Conservation (phyloP, 2,888 invertebrate genomes). For the Unio delphinus region DNA sequence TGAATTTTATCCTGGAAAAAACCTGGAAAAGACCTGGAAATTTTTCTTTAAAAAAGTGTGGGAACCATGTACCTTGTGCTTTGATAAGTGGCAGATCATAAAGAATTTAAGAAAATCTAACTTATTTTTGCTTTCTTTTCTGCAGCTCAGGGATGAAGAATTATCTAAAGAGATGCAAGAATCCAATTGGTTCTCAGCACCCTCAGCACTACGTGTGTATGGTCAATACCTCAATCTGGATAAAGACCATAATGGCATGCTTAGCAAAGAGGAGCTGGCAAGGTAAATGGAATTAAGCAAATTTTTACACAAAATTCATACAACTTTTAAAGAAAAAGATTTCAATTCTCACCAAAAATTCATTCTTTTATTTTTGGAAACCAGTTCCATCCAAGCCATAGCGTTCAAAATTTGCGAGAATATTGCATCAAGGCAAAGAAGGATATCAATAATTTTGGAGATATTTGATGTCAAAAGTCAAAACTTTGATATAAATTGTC, state of each 20-base stretch:
- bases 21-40: too few relatives aligned
- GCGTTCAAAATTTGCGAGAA: not conserved
- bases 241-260: slow-evolving; percentile 93
- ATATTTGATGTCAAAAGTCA: too few relatives aligned
- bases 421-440: too few relatives aligned
- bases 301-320: not conserved
- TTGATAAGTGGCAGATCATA: too few relatives aligned
- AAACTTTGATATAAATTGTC: too few relatives aligned
- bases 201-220: slow-evolving; percentile 86
- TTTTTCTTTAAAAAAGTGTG: too few relatives aligned
- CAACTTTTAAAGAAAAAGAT: not conserved
- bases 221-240: slow-evolving; percentile 95
- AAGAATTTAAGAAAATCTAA: too few relatives aligned
- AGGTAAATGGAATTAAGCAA: slow-evolving; percentile 75
- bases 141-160: slow-evolving; percentile 85
- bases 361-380: not conserved
- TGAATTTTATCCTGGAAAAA: too few relatives aligned
- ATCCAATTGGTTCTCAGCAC: slow-evolving; percentile 74
- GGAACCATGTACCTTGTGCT: too few relatives aligned
- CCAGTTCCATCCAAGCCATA: not conserved
- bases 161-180: slow-evolving; percentile 87
- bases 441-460: too few relatives aligned
- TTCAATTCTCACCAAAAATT: not conserved
- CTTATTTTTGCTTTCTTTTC: slow-evolving; percentile 3
- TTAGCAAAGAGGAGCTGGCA: slow-evolving; percentile 90